Conservation (phyloP, 2,113 vertebrate genomes). For the Sinosuthora webbiana region DNA sequence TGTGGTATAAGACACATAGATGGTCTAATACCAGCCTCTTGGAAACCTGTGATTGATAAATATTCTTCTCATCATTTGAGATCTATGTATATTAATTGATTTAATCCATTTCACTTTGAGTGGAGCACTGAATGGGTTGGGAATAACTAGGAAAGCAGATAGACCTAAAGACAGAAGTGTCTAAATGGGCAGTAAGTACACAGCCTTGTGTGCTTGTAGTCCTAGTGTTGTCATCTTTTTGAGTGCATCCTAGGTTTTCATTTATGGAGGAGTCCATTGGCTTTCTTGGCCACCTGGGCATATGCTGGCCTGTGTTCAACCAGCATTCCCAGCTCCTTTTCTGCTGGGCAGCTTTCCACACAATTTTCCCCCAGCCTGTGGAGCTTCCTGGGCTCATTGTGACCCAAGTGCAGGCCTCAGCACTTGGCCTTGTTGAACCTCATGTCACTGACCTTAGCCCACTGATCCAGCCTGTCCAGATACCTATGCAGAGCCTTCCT, state of each 20-base stretch:
- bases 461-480: neutral
- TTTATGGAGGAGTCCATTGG: neutral
- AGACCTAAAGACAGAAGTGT: neutral
- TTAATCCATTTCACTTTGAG: neutral
- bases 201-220: neutral
- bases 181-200: neutral
- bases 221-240: neutral
- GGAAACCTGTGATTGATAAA: neutral
- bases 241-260: neutral
- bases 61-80: neutral
- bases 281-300: neutral
- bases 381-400: neutral
- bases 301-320: neutral
- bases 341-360: neutral
- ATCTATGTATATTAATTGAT: neutral
- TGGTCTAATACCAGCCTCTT: neutral
- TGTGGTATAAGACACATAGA: neutral
- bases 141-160: neutral
- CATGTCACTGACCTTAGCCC: neutral
- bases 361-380: neutral
- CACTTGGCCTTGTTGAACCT: neutral
- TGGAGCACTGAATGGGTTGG: neutral
- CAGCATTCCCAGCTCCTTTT: neutral
- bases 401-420: rapidly evolving
- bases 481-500: neutral